Base-by-base conservation (phyloP, 2,113 vertebrate species). In the Apaloderma vittatum region DNA sequence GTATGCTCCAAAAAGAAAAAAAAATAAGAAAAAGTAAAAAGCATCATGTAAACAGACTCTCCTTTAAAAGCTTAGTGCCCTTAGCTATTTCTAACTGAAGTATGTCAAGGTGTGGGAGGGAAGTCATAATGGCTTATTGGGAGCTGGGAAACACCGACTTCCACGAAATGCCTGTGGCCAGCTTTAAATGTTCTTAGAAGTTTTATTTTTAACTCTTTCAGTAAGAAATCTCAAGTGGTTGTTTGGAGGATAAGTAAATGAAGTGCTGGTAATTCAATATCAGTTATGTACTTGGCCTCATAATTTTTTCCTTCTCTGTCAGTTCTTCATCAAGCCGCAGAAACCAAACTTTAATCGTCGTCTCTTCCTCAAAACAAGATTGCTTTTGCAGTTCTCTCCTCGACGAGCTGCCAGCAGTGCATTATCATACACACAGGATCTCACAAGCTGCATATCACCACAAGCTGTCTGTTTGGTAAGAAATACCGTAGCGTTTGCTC, bases 161-260 rank as follows among this genome's bases (percentile, higher is more conserved):
- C 85, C 4, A 0, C 59, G 85, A 94, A 96, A 95, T 95, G 90
- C 72, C 59, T 95, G 94, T 77, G 86, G 85, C 67, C 78, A 86
- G 51, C 43, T 88, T 76, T 92, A 95, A 92, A 76, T 71, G 15
- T 86, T 96, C 85, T 92, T 94, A 30, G 85, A 93, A 71, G 63
- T 77, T 94, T 92, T 88, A 80, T 95, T 96, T 93, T 97, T 88
- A 94, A 93, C 82, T 81, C 27, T 90, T 95, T 95, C 80, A 46
- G 93, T 93, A 94, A 83, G 68, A 88, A 40, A 72, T 88, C 65
- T 89, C 7, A 2, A 70, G 81, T 63, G 68, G 81, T 84, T 96
- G 83, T 95, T 77, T 83, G 74, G 79, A 90, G 88, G 76, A 68
- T 78, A 83, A 88, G 75, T 84, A 97, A 96, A 94, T 3, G 30